Evolutionary conservation across 2,797 vertebrate genomes (phyloP).

Genomic region (Dicrostonyx torquatus): DNA sequence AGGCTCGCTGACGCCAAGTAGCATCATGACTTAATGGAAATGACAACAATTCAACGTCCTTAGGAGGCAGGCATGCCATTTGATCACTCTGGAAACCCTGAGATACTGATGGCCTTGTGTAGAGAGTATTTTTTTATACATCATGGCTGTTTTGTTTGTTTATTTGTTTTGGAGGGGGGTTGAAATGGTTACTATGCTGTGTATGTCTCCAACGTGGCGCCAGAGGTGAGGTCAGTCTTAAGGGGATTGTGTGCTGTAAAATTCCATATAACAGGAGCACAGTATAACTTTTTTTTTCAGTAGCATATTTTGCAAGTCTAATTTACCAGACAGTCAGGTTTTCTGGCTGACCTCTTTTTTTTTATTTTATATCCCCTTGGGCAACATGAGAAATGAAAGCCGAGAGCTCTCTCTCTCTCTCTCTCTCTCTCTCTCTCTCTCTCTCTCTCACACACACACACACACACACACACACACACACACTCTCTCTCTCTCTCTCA

Average conservation of each 20-base stretch:
- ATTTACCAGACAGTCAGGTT: slow-evolving; percentile 64
- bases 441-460: background rate
- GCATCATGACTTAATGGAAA: background rate
- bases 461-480: too few relatives aligned
- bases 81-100: background rate
- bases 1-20: background rate
- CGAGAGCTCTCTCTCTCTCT: background rate
- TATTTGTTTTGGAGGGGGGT: background rate
- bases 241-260: slow-evolving; percentile 51
- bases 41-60: slow-evolving; percentile 15
- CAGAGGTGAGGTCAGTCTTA: slow-evolving; percentile 27
- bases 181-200: background rate
- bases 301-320: slow-evolving; percentile 65
- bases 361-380: slow-evolving; percentile 50
- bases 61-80: background rate
- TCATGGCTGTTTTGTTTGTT: background rate
- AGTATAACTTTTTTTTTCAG: slow-evolving; percentile 49
- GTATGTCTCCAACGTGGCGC: background rate
- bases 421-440: background rate
- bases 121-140: slow-evolving; percentile 58
- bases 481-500: background rate
- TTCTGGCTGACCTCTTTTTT: slow-evolving; percentile 73
- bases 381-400: slow-evolving; percentile 73
- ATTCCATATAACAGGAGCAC: slow-evolving; percentile 13
- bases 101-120: slow-evolving; percentile 32